These are phyloP conservation scores for Pteronura brasiliensis DNA, from an alignment of 2,113 vertebrate species.

Conservation along the genomic window DNA sequence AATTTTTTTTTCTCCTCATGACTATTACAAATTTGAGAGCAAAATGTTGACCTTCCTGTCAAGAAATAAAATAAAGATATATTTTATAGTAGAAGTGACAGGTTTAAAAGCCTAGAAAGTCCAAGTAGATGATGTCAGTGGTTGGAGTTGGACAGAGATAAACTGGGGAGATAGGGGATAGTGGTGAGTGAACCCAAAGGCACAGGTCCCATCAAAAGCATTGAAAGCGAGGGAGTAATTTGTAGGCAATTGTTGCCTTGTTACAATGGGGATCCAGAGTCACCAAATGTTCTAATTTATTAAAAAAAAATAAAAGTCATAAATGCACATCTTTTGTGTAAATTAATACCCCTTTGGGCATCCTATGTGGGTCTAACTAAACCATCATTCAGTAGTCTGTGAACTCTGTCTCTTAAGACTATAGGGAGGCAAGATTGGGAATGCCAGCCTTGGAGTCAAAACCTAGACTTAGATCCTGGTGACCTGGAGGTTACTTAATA, in stretches of 20 bases:
- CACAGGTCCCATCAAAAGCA: background rate
- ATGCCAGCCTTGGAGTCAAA: background rate
- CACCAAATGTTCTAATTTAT: background rate
- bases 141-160: background rate
- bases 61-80: background rate
- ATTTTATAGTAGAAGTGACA: background rate
- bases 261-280: background rate
- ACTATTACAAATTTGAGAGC: background rate
- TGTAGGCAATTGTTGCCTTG: background rate
- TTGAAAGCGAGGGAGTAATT: background rate
- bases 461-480: background rate
- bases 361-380: background rate
- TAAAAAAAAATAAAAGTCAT: background rate
- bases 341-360: background rate
- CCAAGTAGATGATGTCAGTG: background rate
- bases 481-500: background rate
- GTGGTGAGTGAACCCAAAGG: background rate
- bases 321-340: background rate
- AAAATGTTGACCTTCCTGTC: background rate
- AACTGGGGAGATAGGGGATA: rapidly evolving
- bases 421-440: background rate
- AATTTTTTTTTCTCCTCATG: background rate
- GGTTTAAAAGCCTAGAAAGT: background rate
- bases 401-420: background rate
- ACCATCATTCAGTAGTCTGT: background rate